Evolutionary conservation across 2,888 invertebrate genomes (phyloP), one percentile per base, ranked within the genome.

Genomic region (Parnassius glacialis): DNA sequence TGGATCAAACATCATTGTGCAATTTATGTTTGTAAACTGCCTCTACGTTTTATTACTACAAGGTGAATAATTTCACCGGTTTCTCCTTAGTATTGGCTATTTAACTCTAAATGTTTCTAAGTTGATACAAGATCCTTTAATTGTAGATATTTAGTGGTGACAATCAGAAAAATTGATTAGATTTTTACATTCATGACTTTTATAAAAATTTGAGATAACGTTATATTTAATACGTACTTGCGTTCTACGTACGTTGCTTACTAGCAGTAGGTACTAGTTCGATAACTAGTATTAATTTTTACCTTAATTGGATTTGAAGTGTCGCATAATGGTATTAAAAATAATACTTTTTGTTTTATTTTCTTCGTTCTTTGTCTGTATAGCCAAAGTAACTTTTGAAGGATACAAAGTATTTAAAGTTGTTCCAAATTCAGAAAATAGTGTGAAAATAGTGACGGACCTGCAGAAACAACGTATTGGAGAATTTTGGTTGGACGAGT

Each of bases 381-480:
- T 52, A 9, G 41, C 66, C 58, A 71, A 70, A 43, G 78, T 69
- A 67, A 80, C 78, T 52, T 95, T 92, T 70, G 88, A 93, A 62
- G 93, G 93, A 20, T 94, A 93, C 68, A 92, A 92, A 68, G 90
- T 95, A 5, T 94, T 92, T 67, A 88, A 93, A 72, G 79, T 94
- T 1, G 76, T 80, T 2, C 93, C 94, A 0, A 80, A 82, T 64
- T 87, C 83, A 16, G 72, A 80, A 3, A 76, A 83, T 11, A 92
- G 94, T 60, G 74, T 94, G 53, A 74, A 80, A n/a, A 72, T 84
- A 16, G 72, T 94, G 9, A 77, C 84, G 67, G 69, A 83, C 11
- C 68, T 94, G 47, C 85, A 91, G 85, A 83, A 59, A 68, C 75
- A 67, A 79, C 78, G 71, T 61, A 67, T 85, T 68, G 69, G 76